These are phyloP conservation scores for Zoanthus sansibaricus DNA, from an alignment of 92 coral and sea anemone species.

Conservation along the genomic window DNA sequence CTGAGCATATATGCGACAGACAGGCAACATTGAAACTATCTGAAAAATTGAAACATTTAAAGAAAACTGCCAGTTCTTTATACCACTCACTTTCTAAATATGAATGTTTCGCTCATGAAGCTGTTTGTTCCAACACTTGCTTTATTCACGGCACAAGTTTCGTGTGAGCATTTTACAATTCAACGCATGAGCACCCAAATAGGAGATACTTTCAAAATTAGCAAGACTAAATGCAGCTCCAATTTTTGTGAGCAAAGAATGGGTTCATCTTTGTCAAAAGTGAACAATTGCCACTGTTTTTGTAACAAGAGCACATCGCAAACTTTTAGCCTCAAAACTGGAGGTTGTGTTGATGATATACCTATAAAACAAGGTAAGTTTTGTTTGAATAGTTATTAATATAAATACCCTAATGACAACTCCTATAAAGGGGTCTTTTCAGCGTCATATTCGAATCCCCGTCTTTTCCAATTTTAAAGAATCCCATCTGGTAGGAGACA, in stretches of 20 bases:
- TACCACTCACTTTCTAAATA: background rate
- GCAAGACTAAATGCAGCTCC: background rate
- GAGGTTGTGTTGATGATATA: conserved; percentile 14
- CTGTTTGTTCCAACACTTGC: background rate
- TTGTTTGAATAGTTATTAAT: background rate
- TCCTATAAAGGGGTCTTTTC: too few species aligned
- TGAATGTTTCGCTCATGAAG: background rate
- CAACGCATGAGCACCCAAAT: conserved; percentile 18
- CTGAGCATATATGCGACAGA: too few species aligned
- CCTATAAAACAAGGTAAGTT: background rate
- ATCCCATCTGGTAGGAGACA: too few species aligned
- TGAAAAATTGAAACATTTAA: too few species aligned
- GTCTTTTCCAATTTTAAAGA: too few species aligned
- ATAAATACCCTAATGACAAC: too few species aligned
- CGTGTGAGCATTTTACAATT: background rate
- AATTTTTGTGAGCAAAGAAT: background rate
- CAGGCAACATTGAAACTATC: too few species aligned
- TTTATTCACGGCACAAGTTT: background rate
- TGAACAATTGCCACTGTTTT: background rate
- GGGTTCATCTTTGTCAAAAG: background rate
- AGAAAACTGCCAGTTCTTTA: too few species aligned
- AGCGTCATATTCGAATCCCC: too few species aligned
- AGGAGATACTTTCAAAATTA: background rate
- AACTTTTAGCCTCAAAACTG: background rate
- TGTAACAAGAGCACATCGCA: background rate